These are phyloP conservation scores for Eucera pruinosa DNA, from an alignment of 2,888 invertebrate genomes.

Conservation along the genomic window DNA sequence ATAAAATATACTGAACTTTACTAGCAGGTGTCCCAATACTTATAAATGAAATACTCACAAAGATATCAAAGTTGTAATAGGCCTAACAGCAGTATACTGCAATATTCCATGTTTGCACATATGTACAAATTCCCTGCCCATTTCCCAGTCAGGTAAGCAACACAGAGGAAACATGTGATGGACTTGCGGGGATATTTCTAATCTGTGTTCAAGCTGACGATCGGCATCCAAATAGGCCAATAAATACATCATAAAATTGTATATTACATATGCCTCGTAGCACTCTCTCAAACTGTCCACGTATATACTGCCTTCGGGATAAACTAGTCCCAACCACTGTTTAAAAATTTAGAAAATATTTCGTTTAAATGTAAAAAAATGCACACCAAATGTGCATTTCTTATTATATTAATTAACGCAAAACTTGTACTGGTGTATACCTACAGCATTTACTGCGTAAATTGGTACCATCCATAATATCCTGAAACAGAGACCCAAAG, in stretches of 20 bases:
- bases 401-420: too few relatives aligned
- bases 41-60: constrained; percentile 87
- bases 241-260: constrained; percentile 98
- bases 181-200: constrained; percentile 93
- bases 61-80: constrained; percentile 94
- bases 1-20: too few relatives aligned
- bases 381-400: too few relatives aligned
- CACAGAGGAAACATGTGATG: constrained; percentile 96
- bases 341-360: constrained; percentile 18
- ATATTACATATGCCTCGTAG: constrained; percentile 99
- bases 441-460: constrained; percentile 96
- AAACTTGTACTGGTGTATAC: constrained; percentile 78
- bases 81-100: constrained; percentile 96
- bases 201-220: constrained; percentile 92
- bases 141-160: constrained; percentile 95
- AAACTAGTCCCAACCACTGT: constrained; percentile 94
- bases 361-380: neutral
- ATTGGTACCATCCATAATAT: constrained; percentile 99
- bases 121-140: constrained; percentile 96
- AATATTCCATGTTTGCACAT: constrained; percentile 98
- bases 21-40: too few relatives aligned
- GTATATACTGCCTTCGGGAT: constrained; percentile 95
- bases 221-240: constrained; percentile 95
- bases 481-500: constrained; percentile 85
- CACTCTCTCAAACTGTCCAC: constrained; percentile 97